phyloP scores from a whole-genome alignment of 2,113 vertebrate genomes.

The Urocolius indicus region DNA sequence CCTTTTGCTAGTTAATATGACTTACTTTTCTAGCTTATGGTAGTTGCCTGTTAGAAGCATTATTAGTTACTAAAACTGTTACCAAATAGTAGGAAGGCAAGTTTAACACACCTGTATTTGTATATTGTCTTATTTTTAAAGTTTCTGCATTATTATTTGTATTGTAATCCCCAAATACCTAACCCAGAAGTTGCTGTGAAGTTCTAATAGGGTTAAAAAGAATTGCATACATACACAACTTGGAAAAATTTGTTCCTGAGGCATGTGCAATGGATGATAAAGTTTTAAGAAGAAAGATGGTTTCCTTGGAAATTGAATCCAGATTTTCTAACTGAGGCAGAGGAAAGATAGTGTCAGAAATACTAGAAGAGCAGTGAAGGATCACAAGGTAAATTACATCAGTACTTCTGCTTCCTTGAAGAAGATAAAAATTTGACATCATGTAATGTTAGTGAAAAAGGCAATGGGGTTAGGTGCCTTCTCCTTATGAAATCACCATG shows the following conservation, averaged over 20 bases:
- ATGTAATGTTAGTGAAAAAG: neutral
- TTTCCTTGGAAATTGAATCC: neutral
- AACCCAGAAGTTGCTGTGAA: too few relatives aligned
- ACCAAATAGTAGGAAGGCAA: neutral
- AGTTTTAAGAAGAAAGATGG: neutral
- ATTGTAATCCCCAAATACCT: neutral
- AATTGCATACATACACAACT: neutral
- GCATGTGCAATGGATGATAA: neutral
- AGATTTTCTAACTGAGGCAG: neutral
- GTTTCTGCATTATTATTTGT: neutral
- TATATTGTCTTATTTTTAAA: neutral
- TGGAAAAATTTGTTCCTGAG: neutral
- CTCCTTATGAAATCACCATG: neutral
- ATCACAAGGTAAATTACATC: neutral
- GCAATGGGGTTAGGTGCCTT: neutral
- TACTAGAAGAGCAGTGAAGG: neutral
- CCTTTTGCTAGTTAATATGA: neutral
- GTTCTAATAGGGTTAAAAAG: neutral
- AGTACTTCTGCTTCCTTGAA: neutral
- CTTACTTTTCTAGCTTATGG: neutral
- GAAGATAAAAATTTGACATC: neutral
- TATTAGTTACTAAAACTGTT: neutral
- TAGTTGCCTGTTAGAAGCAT: neutral
- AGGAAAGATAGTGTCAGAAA: neutral
- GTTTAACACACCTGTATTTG: neutral